Evolutionary conservation across 1,140 invertebrate species (phyloP).

Genomic region (Drosophila pectinifera): DNA sequence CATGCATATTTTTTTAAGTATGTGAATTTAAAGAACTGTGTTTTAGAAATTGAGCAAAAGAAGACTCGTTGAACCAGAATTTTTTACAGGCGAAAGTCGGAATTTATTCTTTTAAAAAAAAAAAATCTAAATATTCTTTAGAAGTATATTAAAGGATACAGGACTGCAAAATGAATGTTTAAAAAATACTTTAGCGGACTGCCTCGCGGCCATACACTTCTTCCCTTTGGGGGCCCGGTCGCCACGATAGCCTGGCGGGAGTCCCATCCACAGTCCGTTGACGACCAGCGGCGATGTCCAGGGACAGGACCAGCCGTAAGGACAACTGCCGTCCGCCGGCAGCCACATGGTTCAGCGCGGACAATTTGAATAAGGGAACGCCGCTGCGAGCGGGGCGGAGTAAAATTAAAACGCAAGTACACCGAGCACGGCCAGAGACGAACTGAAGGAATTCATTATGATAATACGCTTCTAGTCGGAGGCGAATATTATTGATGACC

Average conservation of each 20-base stretch:
- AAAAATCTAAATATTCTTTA: too few relatives aligned
- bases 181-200: not conserved
- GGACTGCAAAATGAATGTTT: too few relatives aligned
- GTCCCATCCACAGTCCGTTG: conserved; percentile 46
- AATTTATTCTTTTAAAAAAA: too few relatives aligned
- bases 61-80: too few relatives aligned
- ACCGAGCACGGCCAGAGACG: conserved; percentile 27
- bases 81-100: too few relatives aligned
- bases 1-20: too few relatives aligned
- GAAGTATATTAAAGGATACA: too few relatives aligned
- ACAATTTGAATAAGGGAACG: conserved; percentile 10
- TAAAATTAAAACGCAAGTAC: conserved; percentile 32
- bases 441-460: conserved; percentile 68
- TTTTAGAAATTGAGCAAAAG: too few relatives aligned
- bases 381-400: not conserved
- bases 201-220: conserved; percentile 20
- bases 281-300: conserved; percentile 64
- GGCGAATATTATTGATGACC: conserved; percentile 51
- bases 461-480: conserved; percentile 60
- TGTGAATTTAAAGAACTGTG: too few relatives aligned
- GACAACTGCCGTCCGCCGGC: conserved; percentile 44
- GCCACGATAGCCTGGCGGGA: conserved; percentile 22
- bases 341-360: conserved; percentile 35
- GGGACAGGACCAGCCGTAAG: conserved; percentile 45
- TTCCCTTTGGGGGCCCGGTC: conserved; percentile 29